phyloP scores from a whole-genome alignment of 2,888 invertebrate species.

The Tetrapedia diversipes region DNA sequence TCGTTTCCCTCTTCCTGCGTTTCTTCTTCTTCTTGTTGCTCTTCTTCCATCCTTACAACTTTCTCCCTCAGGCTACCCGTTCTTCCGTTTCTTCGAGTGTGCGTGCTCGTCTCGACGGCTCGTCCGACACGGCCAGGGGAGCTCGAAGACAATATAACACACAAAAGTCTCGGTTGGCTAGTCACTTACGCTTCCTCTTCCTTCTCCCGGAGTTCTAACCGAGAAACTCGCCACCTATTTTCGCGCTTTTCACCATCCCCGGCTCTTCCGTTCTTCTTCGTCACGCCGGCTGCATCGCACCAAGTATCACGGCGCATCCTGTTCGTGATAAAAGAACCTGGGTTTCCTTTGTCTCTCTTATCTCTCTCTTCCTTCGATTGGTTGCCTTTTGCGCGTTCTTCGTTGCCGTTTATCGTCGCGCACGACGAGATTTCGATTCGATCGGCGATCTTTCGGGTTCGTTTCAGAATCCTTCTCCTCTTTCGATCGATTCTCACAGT shows the following conservation, averaged over 20 bases:
- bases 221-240: conserved; percentile 52
- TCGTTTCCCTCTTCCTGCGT: neutral
- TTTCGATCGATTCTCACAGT: conserved; percentile 13
- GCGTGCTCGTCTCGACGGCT: conserved; percentile 1
- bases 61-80: neutral
- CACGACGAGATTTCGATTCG: neutral
- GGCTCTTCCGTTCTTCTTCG: conserved; percentile 59
- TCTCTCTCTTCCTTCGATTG: neutral
- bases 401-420: conserved; percentile 3
- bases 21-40: neutral
- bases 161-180: conserved; percentile 65
- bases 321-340: conserved; percentile 57
- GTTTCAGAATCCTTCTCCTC: neutral
- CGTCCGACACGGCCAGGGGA: conserved; percentile 23
- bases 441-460: neutral
- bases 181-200: conserved; percentile 69
- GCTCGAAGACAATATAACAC: conserved; percentile 64
- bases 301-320: conserved; percentile 66
- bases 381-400: neutral
- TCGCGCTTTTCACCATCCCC: conserved; percentile 44
- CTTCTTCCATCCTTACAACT: neutral
- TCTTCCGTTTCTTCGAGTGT: neutral
- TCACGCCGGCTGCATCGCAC: conserved; percentile 54
- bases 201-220: conserved; percentile 58
- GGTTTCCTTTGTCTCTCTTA: conserved; percentile 46